Base-by-base conservation (phyloP, 2,797 vertebrate genomes). In the Gymnoscopelus braueri region DNA sequence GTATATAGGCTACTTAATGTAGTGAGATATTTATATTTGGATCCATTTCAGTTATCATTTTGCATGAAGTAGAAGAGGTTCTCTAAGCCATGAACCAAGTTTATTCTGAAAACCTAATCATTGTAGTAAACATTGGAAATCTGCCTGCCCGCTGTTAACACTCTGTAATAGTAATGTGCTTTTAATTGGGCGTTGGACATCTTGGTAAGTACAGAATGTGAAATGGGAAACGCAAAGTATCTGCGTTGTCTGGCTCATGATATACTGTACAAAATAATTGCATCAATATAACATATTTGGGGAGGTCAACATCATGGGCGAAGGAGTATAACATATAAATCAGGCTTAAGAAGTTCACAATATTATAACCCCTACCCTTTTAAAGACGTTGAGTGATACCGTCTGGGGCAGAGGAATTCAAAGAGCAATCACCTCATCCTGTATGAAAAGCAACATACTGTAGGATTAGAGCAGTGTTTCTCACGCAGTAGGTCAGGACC, bases 81-180 rank as follows among this genome's bases (percentile, higher is more conserved):
- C 23, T 9, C 15, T 2, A 53, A 0, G 11, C 1, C 12, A 32
- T 6, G 58, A 66, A 65, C 65, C 32, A 60, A 58, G 47, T 50
- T 50, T 52, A 58, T 53, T 51, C 57, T 58, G 54, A 47, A 75
- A 73, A 79, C 74, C 62, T 60, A 82, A 66, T 65, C 57, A 75
- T 81, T 62, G 50, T 14, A 72, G 55, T 60, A 58, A 80, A 76
- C 69, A 50, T 57, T 72, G 67, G 74, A 86, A 19, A 87, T 87
- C 73, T 77, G 65, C 79, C 77, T 76, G 58, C 69, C 15, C 14
- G 55, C 65, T 69, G 62, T 59, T 19, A 48, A 44, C 62, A 11
- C 49, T 57, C 56, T 10, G 47, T 44, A 63, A 57, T 81, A 71
- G 79, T 67, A 19, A 75, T 48, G 77, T 75, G 72, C 2, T 15